phyloP scores from a whole-genome alignment of 2,797 vertebrate species.

The Gallinago solitaria region DNA sequence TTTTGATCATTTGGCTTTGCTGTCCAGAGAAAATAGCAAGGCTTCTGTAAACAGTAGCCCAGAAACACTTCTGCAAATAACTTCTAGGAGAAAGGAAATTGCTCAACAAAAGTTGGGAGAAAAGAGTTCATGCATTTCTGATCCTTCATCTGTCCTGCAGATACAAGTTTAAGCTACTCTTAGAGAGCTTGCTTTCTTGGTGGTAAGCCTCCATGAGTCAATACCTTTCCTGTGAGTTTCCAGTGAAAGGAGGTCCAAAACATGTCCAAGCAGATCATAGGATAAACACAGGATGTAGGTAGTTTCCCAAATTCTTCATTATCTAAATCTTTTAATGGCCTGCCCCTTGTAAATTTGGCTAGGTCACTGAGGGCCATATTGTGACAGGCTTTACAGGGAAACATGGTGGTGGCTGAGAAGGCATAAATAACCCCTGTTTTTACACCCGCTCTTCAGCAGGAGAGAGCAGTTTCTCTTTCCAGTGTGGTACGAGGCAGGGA shows the following conservation, averaged over 20 bases:
- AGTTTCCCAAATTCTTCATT: background rate
- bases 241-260: background rate
- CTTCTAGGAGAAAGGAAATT: background rate
- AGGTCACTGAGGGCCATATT: background rate
- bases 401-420: background rate
- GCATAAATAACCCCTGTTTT: background rate
- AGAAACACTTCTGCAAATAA: background rate
- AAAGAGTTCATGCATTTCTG: background rate
- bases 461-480: background rate
- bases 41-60: background rate
- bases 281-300: slow-evolving; percentile 35
- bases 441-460: background rate
- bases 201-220: background rate
- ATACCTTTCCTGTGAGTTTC: background rate
- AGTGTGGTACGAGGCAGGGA: background rate
- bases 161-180: background rate
- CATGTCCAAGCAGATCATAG: background rate
- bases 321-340: background rate
- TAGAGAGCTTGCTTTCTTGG: background rate
- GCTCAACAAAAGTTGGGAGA: background rate
- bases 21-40: background rate
- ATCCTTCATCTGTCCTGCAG: background rate
- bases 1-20: background rate
- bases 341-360: background rate
- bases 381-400: background rate